A percentile compares a stretch with the other conserved stretches of the same genome.
Evolutionary conservation across 2,113 vertebrate species (phyloP).

Genomic region (Cyanoderma ruficeps): DNA sequence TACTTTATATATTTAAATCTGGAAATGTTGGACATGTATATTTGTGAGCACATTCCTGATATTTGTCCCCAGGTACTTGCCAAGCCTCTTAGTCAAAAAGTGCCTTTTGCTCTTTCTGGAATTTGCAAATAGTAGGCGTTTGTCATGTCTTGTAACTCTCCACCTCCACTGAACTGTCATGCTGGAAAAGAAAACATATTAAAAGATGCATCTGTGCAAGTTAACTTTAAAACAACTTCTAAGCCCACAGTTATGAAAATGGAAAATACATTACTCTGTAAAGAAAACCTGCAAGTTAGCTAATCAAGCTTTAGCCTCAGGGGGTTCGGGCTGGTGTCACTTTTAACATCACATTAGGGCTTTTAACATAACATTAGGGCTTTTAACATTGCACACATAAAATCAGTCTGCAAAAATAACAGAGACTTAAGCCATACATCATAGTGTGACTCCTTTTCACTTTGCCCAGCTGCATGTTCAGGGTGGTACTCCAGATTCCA

Average conservation of each 20-base stretch:
- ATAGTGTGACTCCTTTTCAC: neutral
- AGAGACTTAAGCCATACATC: neutral
- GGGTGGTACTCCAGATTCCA: neutral
- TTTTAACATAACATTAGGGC: neutral
- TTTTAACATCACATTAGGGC: no score
- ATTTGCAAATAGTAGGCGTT: conserved; percentile 26
- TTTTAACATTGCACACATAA: neutral
- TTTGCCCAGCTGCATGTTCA: neutral
- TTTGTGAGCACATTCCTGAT: conserved; percentile 7
- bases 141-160: neutral
- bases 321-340: neutral
- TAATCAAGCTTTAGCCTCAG: neutral
- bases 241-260: neutral
- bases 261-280: neutral
- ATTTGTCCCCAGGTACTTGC: neutral
- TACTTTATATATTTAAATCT: neutral
- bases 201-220: neutral
- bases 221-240: neutral
- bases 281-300: neutral
- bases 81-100: neutral
- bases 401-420: neutral
- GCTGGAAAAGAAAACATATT: conserved; percentile 27
- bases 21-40: neutral
- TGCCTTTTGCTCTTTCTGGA: conserved; percentile 15
- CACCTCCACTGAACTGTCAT: neutral